A percentile compares a stretch with the other conserved stretches of the same genome.
Evolutionary conservation across 2,797 vertebrate genomes (phyloP).

Genomic region (Coregonus suidteri): DNA sequence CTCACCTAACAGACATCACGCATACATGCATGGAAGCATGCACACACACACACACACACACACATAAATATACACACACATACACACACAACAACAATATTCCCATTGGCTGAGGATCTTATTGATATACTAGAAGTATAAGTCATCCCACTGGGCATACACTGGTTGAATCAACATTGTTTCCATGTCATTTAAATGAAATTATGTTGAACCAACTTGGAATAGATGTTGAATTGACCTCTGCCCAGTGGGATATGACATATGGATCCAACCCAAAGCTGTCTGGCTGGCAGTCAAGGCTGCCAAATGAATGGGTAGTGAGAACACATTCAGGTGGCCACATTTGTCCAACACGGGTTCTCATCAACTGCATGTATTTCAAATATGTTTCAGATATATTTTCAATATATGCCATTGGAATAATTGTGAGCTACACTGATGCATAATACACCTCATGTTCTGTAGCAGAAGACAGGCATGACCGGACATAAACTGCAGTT

Average conservation of each 20-base stretch:
- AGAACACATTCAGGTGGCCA: background rate
- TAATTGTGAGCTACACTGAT: background rate
- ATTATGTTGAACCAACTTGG: no score
- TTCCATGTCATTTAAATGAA: no score
- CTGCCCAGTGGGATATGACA: slow-evolving; percentile 5
- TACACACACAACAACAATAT: background rate
- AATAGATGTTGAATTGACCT: no score
- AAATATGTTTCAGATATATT: background rate
- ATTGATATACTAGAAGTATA: background rate
- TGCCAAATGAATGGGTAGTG: background rate
- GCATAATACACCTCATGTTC: background rate
- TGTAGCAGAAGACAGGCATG: background rate
- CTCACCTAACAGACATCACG: background rate
- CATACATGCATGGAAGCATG: background rate
- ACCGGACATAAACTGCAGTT: background rate
- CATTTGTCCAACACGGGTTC: background rate
- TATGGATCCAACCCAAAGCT: background rate
- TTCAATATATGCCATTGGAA: background rate
- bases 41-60: slow-evolving; percentile 3
- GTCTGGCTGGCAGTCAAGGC: background rate
- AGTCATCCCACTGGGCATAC: no score
- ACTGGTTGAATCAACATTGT: no score
- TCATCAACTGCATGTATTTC: no score
- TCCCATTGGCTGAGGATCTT: background rate
- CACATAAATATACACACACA: background rate